Base-by-base conservation (phyloP, 2,797 vertebrate genomes). In the Acestrorhynchus altus region DNA sequence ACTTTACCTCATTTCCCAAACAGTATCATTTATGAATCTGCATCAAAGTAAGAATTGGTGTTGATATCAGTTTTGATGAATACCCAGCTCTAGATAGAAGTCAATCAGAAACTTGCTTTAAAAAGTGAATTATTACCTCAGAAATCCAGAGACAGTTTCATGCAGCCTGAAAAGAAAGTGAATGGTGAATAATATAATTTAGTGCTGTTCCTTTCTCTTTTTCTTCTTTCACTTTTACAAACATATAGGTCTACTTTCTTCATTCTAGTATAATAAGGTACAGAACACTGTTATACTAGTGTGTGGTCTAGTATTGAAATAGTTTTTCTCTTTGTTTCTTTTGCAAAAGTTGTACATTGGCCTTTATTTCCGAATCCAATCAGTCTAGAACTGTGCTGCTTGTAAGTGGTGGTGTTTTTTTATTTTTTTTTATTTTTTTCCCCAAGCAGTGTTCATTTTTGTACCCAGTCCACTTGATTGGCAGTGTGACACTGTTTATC, bases 401-500 rank as follows among this genome's bases (percentile, higher is more conserved):
- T 71, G 78, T 57, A 60, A 80, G 54, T 52, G 5, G 64, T 70
- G 79, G 28, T 73, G 44, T 13, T 71, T 35, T 35, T 35, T 35
- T 35, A 2, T 35, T 35, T 35, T 35, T 35, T 35, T 35, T 35
- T 2, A 35, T 35, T 35, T 35, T 35, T 35, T 35, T 35, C 6
- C 70, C 85, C 39, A 76, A 51, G 81, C 81, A 39, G 57, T 79
- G 87, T 72, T 75, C 57, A 72, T 40, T 72, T 54, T 63, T 71
- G 82, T 89, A 80, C 84, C 82, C 72, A 66, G 69, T 80, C 68
- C 44, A 70, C 79, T 86, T 83, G 60, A 81, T 85, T 86, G 71
- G 44, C 18, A 13, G 65, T 57, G 63, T 61, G 72, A 69, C 47
- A 69, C 47, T 84, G 84, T 59, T 81, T 75, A 79, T 84, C 71